Evolutionary conservation across 2,113 vertebrate genomes (phyloP), one percentile per base, ranked within the genome.

Genomic region (Regulus satrapa): DNA sequence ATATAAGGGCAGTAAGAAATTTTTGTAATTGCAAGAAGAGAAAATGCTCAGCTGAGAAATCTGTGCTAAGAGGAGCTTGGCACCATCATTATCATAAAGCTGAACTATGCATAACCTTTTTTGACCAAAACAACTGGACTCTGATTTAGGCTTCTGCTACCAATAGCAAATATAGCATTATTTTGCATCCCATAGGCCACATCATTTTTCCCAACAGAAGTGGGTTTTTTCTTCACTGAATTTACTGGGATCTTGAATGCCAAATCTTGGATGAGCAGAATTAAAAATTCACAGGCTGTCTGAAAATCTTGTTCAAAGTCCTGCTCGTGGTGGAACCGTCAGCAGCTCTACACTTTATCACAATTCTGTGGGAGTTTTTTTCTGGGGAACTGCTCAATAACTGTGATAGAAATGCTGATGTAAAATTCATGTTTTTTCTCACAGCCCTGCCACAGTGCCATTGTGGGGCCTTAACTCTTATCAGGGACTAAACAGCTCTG

Each of bases 201-300:
- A 10, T 38, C 40, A 54, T 5, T 24, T 1, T 0, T 38, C 48
- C 54, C 20, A 24, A 26, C 14, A 40, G 18, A 58, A 40, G 4
- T 52, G 26, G 14, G 40, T 0, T 1, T 1, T 1, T 41, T 41
- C 41, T 41, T 41, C 16, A 41, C 10, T 41, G 41, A 41, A 41
- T 41, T 14, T 79, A 36, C 26, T 20, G 63, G 51, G 26, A 67
- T 79, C 31, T 49, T 51, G 34, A 31, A 69, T 78, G 28, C 23
- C 7, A 3, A 40, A 29, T 55, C 67, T 80, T 85, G 20, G 52
- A 59, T 59, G 34, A 82, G 46, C 21, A 59, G n/a, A 54, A 54
- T 31, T 67, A 18, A 1, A 63, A 36, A 75, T 23, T 41, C 23
- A 41, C 12, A 38, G 34, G 10, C 56, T 62, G 28, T 36, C 14